Base-by-base conservation (phyloP, 2,113 vertebrate species). In the Platanista minor region DNA sequence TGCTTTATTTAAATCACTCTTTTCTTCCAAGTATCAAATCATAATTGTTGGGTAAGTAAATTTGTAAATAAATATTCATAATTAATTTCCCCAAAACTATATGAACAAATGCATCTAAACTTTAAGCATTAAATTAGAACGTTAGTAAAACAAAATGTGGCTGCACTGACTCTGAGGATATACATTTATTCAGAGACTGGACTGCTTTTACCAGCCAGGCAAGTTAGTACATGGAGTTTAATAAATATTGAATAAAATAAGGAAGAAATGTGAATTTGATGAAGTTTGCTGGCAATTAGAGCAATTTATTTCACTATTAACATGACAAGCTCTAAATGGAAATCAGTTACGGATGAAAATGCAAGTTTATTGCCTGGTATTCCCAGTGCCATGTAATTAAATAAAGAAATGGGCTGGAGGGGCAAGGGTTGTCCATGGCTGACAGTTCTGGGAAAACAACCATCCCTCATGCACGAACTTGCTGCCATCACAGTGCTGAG, bases 231-330 rank as follows among this genome's bases (percentile, higher is more conserved):
- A 98, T 97, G 97, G 97, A 98, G 62, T 98, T 96, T 99, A 99
- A 99, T 99, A 99, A 99, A 99, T 99, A 99, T 98, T 99, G 98
- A 99, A 99, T 98, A 98, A 98, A 99, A 98, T 96, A 96, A 97
- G 87, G 88, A 97, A 97, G 95, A 98, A 99, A 99, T 98, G 98
- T 98, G 98, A 99, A 98, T 98, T 98, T 98, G 98, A 99, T 99
- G 97, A 99, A 98, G 97, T 98, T 98, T 97, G 91, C 96, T 95
- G 86, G 98, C 98, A 99, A 99, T 99, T 99, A 99, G 97, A 98
- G 98, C 99, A 99, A 99, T 99, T 99, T 99, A 99, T 99, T 99
- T 99, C 98, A 98, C 97, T 98, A 98, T 98, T 98, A 99, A 98
- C 94, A 94, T 98, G 98, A 98, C 98, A 97, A 98, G 98, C 96